Percentiles rank a stretch among this genome's conserved stretches.
These are phyloP conservation scores for Drosophila sechellia DNA, from an alignment of 1,140 invertebrate genomes.

Conservation along the genomic window DNA sequence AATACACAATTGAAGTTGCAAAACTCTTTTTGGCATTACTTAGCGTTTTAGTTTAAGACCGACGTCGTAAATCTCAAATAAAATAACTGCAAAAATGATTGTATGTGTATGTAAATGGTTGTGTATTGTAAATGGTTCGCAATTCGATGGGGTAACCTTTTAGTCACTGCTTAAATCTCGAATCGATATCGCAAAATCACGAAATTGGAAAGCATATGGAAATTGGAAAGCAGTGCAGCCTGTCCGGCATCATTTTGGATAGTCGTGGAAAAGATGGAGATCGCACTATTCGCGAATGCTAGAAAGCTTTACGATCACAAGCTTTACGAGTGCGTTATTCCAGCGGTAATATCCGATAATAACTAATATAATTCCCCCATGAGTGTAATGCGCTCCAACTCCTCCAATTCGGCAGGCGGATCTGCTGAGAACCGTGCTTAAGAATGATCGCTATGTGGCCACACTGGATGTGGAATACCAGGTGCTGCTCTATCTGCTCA, in stretches of 20 bases:
- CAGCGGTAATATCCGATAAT: constrained; percentile 40
- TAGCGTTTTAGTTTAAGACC: constrained; percentile 13
- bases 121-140: not conserved
- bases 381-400: not conserved
- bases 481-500: constrained; percentile 59
- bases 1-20: constrained; percentile 25
- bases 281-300: constrained; percentile 64
- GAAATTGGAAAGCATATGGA: not conserved
- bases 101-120: not conserved
- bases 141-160: not conserved
- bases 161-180: not conserved
- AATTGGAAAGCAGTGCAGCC: not conserved
- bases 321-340: constrained; percentile 73
- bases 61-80: constrained; percentile 29
- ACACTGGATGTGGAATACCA: constrained; percentile 78
- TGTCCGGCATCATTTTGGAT: not conserved
- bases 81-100: constrained; percentile 14
- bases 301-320: constrained; percentile 77
- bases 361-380: not conserved
- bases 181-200: not conserved
- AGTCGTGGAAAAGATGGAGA: constrained; percentile 57
- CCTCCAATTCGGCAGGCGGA: constrained; percentile 50
- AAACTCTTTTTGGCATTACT: constrained; percentile 7
- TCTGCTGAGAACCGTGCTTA: constrained; percentile 60
- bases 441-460: constrained; percentile 70